Evolutionary conservation across 1,140 invertebrate genomes (phyloP).

Genomic region (Glossosoma conforme): DNA sequence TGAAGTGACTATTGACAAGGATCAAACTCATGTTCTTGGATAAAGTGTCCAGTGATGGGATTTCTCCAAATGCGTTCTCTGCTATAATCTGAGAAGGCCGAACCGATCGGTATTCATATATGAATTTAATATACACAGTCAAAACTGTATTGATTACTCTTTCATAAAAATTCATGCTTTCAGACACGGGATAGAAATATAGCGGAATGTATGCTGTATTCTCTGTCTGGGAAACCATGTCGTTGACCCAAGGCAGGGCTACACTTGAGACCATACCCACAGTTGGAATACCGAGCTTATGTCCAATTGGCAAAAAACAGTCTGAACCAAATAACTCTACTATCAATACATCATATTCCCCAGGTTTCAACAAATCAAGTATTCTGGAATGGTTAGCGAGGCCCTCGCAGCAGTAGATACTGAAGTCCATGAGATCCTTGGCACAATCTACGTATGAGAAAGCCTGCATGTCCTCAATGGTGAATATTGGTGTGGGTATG

Average conservation of each 20-base stretch:
- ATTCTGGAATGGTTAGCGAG: not conserved
- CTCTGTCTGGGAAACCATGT: conserved; percentile 49
- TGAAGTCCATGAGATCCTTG: conserved; percentile 6
- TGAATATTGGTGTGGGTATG: not conserved
- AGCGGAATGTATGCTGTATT: conserved; percentile 49
- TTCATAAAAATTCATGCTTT: conserved; percentile 48
- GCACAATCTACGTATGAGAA: not conserved
- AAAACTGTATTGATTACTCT: conserved; percentile 41
- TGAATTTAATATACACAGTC: conserved; percentile 3
- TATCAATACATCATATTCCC: conserved; percentile 23
- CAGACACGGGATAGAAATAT: conserved; percentile 38
- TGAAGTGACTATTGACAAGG: conserved; percentile 48
- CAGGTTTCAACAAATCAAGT: not conserved
- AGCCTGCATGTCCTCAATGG: not conserved
- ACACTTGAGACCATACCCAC: conserved; percentile 44
- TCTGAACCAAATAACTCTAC: conserved; percentile 28
- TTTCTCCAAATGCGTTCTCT: conserved; percentile 33
- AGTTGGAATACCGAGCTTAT: conserved; percentile 46
- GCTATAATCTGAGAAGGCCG: conserved; percentile 19
- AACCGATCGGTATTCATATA: conserved; percentile 11
- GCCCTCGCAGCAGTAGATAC: conserved; percentile 1
- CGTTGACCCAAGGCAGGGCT: conserved; percentile 49
- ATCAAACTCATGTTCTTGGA: conserved; percentile 45
- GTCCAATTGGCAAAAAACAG: conserved; percentile 41
- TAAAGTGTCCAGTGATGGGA: conserved; percentile 43